phyloP scores from a whole-genome alignment of 2,113 vertebrate species.

The Boulengeromyrus knoepffleri region DNA sequence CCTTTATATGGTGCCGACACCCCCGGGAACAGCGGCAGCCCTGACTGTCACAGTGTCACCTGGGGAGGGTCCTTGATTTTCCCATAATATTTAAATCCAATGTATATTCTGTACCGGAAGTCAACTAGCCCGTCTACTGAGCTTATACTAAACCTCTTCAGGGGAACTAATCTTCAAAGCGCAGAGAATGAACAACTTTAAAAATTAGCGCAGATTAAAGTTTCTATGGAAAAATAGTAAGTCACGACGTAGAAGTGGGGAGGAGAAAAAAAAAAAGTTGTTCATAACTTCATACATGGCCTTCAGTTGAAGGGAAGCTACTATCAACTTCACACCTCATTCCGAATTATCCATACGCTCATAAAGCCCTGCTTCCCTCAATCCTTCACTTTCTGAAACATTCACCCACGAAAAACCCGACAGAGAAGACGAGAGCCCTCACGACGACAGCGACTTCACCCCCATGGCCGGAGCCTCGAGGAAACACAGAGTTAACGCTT shows the following conservation, averaged over 20 bases:
- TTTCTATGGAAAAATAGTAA: constrained; percentile 44
- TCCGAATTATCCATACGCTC: constrained; percentile 9
- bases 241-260: constrained; percentile 37
- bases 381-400: not conserved
- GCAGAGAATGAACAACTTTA: constrained; percentile 35
- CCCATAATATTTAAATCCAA: constrained; percentile 23
- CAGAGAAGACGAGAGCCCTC: not conserved
- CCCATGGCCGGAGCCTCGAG: not conserved
- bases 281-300: not conserved
- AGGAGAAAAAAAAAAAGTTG: constrained; percentile 19
- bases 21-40: not conserved
- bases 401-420: not conserved
- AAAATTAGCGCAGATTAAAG: constrained; percentile 38
- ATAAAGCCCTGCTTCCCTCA: not conserved
- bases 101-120: constrained; percentile 29
- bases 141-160: constrained; percentile 47
- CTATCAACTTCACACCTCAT: not conserved
- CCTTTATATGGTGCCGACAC: constrained; percentile 16
- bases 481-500: constrained; percentile 21
- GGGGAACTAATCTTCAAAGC: constrained; percentile 55
- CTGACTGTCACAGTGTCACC: not conserved
- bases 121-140: constrained; percentile 37
- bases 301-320: constrained; percentile 13
- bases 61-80: not conserved
- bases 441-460: not conserved